These are phyloP conservation scores for Macropis europaea DNA, from an alignment of 2,888 invertebrate species.

Conservation along the genomic window DNA sequence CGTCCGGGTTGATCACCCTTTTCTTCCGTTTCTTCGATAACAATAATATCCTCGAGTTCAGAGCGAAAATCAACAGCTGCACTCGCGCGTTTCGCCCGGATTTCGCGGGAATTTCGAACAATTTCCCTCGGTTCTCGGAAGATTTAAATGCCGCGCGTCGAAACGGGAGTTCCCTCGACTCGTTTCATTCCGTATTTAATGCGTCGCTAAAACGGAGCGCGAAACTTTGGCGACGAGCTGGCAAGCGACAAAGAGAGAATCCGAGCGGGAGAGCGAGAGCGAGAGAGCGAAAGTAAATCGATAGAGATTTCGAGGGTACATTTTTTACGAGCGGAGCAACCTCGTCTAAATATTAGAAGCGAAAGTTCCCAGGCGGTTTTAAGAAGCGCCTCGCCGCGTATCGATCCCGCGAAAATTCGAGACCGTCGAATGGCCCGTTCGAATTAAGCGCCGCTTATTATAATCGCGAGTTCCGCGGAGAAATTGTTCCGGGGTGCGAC, in stretches of 20 bases:
- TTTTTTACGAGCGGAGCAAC: neutral
- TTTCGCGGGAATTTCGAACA: no score
- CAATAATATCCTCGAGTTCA: no score
- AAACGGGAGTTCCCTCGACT: no score
- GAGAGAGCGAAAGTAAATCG: neutral
- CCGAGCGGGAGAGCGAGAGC: neutral
- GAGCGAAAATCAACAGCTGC: no score
- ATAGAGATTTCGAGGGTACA: slow-evolving; percentile 4
- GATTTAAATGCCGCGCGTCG: no score
- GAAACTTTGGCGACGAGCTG: neutral
- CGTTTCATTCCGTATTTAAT: neutral
- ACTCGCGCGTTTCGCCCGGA: no score
- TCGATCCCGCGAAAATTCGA: slow-evolving; percentile 33
- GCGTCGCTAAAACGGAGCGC: neutral
- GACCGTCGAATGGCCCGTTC: slow-evolving; percentile 8
- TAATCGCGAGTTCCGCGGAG: slow-evolving; percentile 28
- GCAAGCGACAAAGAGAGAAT: no score
- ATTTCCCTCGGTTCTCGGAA: no score
- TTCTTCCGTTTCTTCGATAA: no score
- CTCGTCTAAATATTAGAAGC: neutral
- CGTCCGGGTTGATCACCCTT: no score
- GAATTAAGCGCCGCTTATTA: slow-evolving; percentile 29
- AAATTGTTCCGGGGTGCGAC: slow-evolving; percentile 24
- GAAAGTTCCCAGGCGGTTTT: slow-evolving; percentile 12
- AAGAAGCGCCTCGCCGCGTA: slow-evolving; percentile 7